phyloP scores from a whole-genome alignment of 1,140 invertebrate species.

The Listronotus bonariensis region DNA sequence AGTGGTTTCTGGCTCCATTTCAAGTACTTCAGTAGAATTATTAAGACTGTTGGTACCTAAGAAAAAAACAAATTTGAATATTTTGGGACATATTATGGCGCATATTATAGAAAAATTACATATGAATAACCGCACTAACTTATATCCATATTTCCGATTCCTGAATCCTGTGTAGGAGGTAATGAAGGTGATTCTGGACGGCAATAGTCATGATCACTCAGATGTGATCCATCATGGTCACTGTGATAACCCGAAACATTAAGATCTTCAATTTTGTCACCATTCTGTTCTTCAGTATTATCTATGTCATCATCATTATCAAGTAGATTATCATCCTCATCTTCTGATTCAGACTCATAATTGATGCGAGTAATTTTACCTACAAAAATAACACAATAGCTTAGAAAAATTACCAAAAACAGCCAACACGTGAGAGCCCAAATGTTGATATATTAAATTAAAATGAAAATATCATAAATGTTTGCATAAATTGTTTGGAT shows the following conservation, averaged over 20 bases:
- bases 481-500: too few species aligned
- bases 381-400: constrained; percentile 14
- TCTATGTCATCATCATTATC: constrained; percentile 4
- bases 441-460: too few species aligned
- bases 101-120: too few species aligned
- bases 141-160: background rate
- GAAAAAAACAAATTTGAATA: too few species aligned
- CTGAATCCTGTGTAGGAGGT: constrained; percentile 7
- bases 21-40: background rate
- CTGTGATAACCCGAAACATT: constrained; percentile 11
- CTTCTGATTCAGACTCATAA: constrained; percentile 31
- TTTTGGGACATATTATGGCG: too few species aligned
- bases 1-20: background rate
- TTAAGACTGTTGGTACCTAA: background rate
- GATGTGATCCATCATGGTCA: constrained; percentile 6
- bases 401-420: too few species aligned
- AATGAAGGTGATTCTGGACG: background rate
- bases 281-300: background rate
- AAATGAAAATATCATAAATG: too few species aligned
- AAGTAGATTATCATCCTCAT: constrained; percentile 7
- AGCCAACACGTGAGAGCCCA: too few species aligned
- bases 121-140: constrained; percentile 2
- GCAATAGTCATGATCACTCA: constrained; percentile 1
- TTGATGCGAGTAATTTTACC: constrained; percentile 24
- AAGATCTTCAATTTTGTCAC: background rate